Evolutionary conservation across 1,140 invertebrate genomes (phyloP).

Genomic region (Cepaea nemoralis): DNA sequence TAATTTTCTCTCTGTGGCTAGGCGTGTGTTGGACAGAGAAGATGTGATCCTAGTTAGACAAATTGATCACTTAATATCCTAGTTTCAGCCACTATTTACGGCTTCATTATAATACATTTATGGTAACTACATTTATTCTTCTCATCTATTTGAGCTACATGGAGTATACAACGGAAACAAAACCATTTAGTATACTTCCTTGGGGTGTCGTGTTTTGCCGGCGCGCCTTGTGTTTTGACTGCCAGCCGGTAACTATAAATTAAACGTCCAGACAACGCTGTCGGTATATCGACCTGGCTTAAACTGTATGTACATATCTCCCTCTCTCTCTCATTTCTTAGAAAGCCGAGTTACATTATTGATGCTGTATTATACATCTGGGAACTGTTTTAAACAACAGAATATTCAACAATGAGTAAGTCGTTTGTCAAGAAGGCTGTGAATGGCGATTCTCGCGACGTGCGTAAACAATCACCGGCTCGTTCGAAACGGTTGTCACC

Average conservation of each 20-base stretch:
- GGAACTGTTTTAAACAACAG: background rate
- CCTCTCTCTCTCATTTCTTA: background rate
- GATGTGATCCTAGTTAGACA: background rate
- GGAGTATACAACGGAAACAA: background rate
- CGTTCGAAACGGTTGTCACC: constrained; percentile 17
- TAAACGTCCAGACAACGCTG: too few relatives aligned
- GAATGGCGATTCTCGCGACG: constrained; percentile 41
- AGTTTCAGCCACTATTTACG: background rate
- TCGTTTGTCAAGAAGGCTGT: constrained; percentile 44
- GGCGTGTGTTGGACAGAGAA: background rate
- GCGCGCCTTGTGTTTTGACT: too few relatives aligned
- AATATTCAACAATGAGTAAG: constrained; percentile 43
- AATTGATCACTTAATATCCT: background rate
- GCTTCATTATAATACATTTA: background rate
- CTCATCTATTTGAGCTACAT: background rate
- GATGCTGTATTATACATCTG: constrained; percentile 8
- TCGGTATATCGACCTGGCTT: too few relatives aligned
- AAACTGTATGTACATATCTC: background rate
- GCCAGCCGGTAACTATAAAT: too few relatives aligned
- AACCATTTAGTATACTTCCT: background rate
- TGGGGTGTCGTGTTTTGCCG: too few relatives aligned
- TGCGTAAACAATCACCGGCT: constrained; percentile 25
- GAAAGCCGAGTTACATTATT: background rate
- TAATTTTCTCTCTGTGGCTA: constrained; percentile 31
- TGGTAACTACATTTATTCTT: background rate